Percentiles rank a stretch among this genome's conserved stretches.
Evolutionary conservation across 2,113 vertebrate species (phyloP).

Genomic region (Carollia perspicillata): DNA sequence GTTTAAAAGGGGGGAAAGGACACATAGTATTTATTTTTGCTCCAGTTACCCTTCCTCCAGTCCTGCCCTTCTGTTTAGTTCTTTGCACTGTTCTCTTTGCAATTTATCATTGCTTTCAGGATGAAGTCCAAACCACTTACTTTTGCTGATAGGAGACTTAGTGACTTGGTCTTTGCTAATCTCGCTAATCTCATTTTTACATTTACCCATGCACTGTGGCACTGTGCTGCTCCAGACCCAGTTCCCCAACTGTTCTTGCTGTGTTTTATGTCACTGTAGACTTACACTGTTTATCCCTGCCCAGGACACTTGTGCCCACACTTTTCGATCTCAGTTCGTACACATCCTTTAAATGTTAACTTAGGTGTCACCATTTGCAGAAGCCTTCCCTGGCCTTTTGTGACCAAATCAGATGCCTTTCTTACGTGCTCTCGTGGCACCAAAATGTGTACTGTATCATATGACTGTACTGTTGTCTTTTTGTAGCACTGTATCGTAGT

Average conservation of each 20-base stretch:
- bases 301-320: background rate
- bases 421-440: background rate
- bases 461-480: background rate
- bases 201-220: background rate
- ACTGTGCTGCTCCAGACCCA: background rate
- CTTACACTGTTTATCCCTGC: background rate
- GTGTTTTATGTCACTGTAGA: background rate
- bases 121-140: background rate
- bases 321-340: background rate
- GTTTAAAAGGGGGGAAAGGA: background rate
- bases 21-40: background rate
- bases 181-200: background rate
- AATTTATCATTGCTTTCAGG: background rate
- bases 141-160: background rate
- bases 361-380: background rate
- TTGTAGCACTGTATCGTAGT: background rate
- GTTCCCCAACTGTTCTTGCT: background rate
- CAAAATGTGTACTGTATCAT: background rate
- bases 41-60: background rate
- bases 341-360: background rate
- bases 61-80: background rate
- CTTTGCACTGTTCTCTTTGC: background rate
- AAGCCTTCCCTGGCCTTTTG: background rate
- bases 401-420: background rate
- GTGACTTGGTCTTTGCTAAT: background rate